Conservation (phyloP, 2,797 vertebrate species). For the Gadopsis marmoratus region DNA sequence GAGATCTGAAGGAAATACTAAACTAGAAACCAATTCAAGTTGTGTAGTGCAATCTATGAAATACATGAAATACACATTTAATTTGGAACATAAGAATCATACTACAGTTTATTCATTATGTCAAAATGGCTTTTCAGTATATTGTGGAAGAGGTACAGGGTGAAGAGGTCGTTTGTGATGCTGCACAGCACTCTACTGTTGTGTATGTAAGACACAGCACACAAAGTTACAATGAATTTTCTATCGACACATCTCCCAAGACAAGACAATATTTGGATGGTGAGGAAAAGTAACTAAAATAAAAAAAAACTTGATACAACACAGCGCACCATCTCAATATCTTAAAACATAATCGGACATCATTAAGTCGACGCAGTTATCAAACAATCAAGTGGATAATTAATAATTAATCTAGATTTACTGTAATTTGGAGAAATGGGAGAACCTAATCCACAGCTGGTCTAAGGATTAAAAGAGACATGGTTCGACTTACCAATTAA, state of each 20-base stretch:
- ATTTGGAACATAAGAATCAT: background rate
- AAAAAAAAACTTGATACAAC: background rate
- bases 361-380: background rate
- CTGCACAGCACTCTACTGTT: background rate
- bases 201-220: background rate
- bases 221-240: background rate
- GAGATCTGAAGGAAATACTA: background rate
- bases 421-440: background rate
- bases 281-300: background rate
- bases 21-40: background rate
- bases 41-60: background rate
- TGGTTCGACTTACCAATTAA: background rate
- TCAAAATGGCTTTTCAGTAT: background rate
- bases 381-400: background rate
- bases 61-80: background rate
- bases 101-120: constrained; percentile 32
- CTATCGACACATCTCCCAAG: background rate
- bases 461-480: background rate
- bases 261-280: background rate
- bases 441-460: constrained; percentile 1
- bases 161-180: background rate
- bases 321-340: background rate
- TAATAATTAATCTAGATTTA: background rate
- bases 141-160: background rate
- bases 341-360: background rate